These are phyloP conservation scores for Girardinus metallicus DNA, from an alignment of 2,797 vertebrate genomes.

Conservation along the genomic window DNA sequence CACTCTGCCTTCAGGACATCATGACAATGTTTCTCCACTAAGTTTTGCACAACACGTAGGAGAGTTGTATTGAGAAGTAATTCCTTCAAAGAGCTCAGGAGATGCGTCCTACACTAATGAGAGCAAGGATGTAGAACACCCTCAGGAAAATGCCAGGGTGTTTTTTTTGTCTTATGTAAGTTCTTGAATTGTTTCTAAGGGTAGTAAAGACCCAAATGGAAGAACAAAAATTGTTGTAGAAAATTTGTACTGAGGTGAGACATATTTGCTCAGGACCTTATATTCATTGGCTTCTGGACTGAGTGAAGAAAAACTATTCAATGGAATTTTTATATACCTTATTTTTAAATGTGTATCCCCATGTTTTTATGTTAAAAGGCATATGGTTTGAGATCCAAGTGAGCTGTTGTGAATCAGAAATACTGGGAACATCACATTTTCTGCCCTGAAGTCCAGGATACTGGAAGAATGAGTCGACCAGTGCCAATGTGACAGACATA, in stretches of 20 bases:
- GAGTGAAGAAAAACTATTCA: background rate
- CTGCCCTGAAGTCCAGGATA: constrained; percentile 29
- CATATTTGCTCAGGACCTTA: background rate
- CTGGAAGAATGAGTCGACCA: constrained; percentile 35
- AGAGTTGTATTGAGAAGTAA: no score
- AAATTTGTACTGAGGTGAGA: background rate
- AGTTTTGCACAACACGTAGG: no score
- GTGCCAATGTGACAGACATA: constrained; percentile 30
- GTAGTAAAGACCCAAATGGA: no score
- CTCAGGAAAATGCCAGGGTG: no score
- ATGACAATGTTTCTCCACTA: no score
- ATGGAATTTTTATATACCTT: background rate
- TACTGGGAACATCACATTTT: constrained; percentile 50
- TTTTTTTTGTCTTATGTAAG: no score
- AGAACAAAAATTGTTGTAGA: background rate
- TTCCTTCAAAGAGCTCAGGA: no score
- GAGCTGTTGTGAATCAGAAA: constrained; percentile 61
- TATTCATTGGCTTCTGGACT: background rate
- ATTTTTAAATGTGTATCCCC: constrained; percentile 2
- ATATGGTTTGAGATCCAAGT: constrained; percentile 47
- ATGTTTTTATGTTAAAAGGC: constrained; percentile 45
- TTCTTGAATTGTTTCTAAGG: no score
- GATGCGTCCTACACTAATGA: no score
- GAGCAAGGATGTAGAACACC: no score
- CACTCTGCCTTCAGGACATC: no score